A percentile compares a stretch with the other conserved stretches of the same genome.
Evolutionary conservation across 2,888 invertebrate genomes (phyloP).

Genomic region (Dolomedes plantarius): DNA sequence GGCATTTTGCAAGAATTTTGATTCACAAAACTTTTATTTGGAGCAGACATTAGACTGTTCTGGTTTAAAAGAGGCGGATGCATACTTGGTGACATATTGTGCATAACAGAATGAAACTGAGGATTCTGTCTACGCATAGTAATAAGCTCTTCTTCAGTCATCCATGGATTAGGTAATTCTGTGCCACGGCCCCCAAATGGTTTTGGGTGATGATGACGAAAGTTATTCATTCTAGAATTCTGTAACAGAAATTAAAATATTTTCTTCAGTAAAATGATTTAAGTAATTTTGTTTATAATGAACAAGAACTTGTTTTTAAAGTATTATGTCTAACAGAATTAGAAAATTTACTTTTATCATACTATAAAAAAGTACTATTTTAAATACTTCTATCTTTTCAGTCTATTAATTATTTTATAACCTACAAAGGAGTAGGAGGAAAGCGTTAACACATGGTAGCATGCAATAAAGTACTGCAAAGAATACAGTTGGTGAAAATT

Average conservation of each 20-base stretch:
- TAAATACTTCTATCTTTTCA: too few species aligned
- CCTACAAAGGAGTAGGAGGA: too few species aligned
- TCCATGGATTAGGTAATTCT: background rate
- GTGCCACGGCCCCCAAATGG: background rate
- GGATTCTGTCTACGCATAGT: background rate
- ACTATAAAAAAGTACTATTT: too few species aligned
- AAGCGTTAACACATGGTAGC: too few species aligned
- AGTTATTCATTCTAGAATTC: background rate
- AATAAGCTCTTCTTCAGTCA: background rate
- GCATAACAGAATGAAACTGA: background rate
- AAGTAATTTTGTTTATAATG: too few species aligned
- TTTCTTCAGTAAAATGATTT: too few species aligned
- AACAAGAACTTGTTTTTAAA: too few species aligned
- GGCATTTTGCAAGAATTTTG: slow-evolving; percentile 1
- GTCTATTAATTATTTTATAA: too few species aligned
- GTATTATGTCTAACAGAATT: too few species aligned
- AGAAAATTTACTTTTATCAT: too few species aligned
- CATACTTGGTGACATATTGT: background rate
- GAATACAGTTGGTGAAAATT: too few species aligned
- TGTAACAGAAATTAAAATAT: background rate
- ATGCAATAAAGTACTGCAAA: too few species aligned
- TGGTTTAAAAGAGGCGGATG: background rate
- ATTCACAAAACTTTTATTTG: background rate
- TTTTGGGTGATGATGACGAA: background rate
- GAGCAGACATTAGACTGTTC: background rate